Evolutionary conservation across 2,797 vertebrate species (phyloP), one percentile per base, ranked within the genome.

Genomic region (Pangasius krempfi): DNA sequence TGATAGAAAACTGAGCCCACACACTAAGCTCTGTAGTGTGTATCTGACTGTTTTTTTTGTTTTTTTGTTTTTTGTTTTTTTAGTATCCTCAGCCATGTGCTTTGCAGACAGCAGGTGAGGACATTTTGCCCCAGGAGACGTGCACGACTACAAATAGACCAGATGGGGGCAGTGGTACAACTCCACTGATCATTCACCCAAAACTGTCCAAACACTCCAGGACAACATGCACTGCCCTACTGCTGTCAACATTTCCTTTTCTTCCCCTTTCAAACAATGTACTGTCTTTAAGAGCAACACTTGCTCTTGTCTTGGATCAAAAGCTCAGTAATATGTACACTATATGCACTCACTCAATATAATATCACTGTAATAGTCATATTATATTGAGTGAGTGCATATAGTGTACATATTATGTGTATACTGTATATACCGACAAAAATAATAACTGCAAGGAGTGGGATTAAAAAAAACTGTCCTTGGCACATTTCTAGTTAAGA

Each of bases 141-240:
- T 30, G 37, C 73, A 72, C 37, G 85, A 37, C 30, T 54, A 30
- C 47, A 30, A 10, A 86, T 16, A 58, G 72, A 80, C 86, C 89
- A 90, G 86, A n/a, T 75, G 89, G 84, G 91, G 89, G 91, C 88
- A 91, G 73, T 88, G 37, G 86, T 89, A 89, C 75, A 87, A 56
- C 85, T 89, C 78, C 37, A 81, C 73, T 52, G 64, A 68, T 84
- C 18, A 68, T 84, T 83, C 27, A 84, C 62, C 87, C 70, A 40
- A 76, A 54, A 70, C 58, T 9, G 16, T 82, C 27, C 18, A 73
- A 47, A 56, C 47, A 47, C 33, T 30, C 56, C 33, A 62, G 25
- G 33, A 37, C 54, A 40, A 40, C 54, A 60, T 20, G 60, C 80
- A 82, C 56, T 44, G 33, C 22, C 37, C 37, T 82, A 27, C 22